Base-by-base conservation (phyloP, 2,888 invertebrate species). In the Danaus chrysippus region DNA sequence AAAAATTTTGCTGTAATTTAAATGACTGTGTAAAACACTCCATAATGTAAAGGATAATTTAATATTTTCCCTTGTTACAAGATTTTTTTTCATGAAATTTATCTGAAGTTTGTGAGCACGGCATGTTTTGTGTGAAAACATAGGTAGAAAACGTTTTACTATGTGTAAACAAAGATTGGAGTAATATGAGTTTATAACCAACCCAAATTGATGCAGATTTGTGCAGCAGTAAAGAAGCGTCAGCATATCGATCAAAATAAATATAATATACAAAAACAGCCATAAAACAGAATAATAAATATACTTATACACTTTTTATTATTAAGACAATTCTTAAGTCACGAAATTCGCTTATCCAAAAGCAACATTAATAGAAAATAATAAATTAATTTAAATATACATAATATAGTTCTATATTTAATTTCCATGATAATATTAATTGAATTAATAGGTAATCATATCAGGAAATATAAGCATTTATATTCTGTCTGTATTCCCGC, bases 181-280 rank as follows among this genome's bases (percentile, higher is more conserved):
- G 17, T 17, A 17, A 49, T 49, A 49, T 49, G 49, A 17, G 49
- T 89, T 87, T 88, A 90, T 83, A 84, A 83, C 78, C 82, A 85
- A 84, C 85, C 87, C 85, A 87, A 84, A 83, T 80, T 83, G 82
- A 87, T 86, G 87, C 84, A 84, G 84, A 83, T 86, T 84, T 83
- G 82, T 84, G 87, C 84, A 83, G 73, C 64, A 68, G 44, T 46
- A 56, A 52, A 64, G 44, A 54, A 64, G 56, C 56, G 66, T 61
- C 58, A 34, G 46, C 65, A 69, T 59, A 66, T 34, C 0, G 2
- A 34, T 62, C 56, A 59, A 6, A 56, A 49, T 9, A 23, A 10
- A 58, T 52, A 44, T 46, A 12, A n/a, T 43, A 34, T 3, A 34
- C 23, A 34, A 23, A 3, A 23, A 23, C 2, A 23, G 3, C 23